phyloP scores from a whole-genome alignment of 2,797 vertebrate species.

The Poecile montanus region DNA sequence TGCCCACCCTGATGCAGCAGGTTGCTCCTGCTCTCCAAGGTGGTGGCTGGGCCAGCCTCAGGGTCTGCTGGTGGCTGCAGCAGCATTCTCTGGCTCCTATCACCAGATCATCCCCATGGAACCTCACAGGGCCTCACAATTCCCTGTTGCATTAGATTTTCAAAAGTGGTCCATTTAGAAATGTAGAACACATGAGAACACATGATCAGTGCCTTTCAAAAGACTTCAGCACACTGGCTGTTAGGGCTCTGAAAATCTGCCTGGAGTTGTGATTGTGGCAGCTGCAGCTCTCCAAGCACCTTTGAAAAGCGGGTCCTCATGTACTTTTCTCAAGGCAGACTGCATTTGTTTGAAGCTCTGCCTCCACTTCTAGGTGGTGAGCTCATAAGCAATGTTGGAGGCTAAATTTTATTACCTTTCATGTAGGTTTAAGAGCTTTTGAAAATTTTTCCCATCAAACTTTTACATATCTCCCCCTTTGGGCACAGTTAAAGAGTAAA shows the following conservation, averaged over 20 bases:
- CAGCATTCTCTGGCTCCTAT: fast-evolving
- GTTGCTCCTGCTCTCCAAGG: fast-evolving
- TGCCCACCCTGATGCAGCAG: background rate
- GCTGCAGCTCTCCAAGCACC: background rate
- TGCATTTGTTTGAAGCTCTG: background rate
- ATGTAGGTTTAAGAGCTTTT: background rate
- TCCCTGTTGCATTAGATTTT: background rate
- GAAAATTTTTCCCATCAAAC: background rate
- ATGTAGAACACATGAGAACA: background rate
- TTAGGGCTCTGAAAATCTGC: background rate
- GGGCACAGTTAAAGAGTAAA: background rate
- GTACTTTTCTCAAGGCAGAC: background rate
- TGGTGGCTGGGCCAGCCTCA: background rate
- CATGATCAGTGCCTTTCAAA: background rate
- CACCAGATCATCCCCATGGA: background rate
- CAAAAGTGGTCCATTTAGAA: background rate
- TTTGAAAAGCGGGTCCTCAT: background rate
- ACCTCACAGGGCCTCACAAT: background rate
- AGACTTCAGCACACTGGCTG: background rate
- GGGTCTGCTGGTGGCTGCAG: background rate
- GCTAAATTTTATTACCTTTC: constrained; percentile 1
- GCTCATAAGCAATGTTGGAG: background rate
- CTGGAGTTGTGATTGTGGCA: background rate
- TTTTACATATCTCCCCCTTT: background rate
- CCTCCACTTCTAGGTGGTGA: background rate